A percentile compares a stretch with the other conserved stretches of the same genome.
Conservation (phyloP, 92 coral and sea anemone genomes). For the Metridium senile region DNA sequence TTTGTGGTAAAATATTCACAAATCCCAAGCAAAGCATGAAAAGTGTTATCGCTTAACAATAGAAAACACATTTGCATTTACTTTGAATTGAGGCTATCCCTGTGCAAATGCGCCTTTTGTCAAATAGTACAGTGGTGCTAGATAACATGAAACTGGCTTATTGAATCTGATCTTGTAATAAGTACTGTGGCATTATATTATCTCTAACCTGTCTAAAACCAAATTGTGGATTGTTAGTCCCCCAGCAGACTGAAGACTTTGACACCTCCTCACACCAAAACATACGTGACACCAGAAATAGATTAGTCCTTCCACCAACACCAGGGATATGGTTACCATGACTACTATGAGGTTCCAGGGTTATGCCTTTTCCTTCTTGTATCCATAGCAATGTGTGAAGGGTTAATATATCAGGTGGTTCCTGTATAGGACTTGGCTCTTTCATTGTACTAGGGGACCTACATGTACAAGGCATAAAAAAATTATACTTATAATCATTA, state of each 20-base stretch:
- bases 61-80: no score
- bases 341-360: constrained; percentile 35
- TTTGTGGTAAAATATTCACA: no score
- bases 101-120: no score
- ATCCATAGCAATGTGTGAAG: constrained; percentile 90
- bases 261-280: constrained; percentile 95
- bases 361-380: constrained; percentile 83
- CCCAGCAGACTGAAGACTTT: constrained; percentile 89
- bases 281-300: constrained; percentile 88
- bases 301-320: constrained; percentile 56
- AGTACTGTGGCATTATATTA: no score
- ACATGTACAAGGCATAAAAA: background rate
- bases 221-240: constrained; percentile 73
- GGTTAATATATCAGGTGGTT: constrained; percentile 47
- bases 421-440: constrained; percentile 1
- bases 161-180: no score
- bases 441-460: background rate
- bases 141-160: no score
- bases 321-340: constrained; percentile 49
- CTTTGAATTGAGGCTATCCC: no score
- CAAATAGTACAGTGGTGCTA: no score
- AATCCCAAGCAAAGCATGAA: no score
- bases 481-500: no score
- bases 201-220: constrained; percentile 94
- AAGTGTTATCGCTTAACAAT: no score